Evolutionary conservation across 2,113 vertebrate genomes (phyloP), one percentile per base, ranked within the genome.

Genomic region (Pterocles burchelli): DNA sequence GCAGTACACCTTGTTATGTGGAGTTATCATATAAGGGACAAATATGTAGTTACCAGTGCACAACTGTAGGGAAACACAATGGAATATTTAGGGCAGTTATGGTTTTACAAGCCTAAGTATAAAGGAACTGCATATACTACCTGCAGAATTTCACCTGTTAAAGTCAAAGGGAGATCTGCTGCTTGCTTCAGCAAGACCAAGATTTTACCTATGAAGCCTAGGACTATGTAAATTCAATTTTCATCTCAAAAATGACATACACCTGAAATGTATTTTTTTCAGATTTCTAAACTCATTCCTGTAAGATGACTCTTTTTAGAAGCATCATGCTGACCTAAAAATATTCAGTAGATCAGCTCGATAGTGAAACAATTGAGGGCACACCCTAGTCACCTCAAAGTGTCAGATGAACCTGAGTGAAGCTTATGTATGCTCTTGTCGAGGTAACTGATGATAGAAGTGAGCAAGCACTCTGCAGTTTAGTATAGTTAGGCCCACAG

Each of bases 1-100:
- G 97, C 99, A 99, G 97, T 99, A 99, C 71, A 99, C 99, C 97
- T 99, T 99, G 97, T 98, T 99, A 87, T 99, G 99, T 4, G 99
- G 99, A 4, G 99, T 99, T 93, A 99, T 98, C 99, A 99, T 99
- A 83, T 99, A 99, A 2, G 99, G 99, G 94, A 99, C 98, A 95
- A 99, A 99, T 55, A 98, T 99, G 97, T 99, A 99, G 97, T 99
- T 99, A 83, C 99, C 99, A n/a, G 99, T 99, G 95, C 99, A 99
- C 54, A 99, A 98, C 99, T 99, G 98, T 72, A 59, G 81, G 74
- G 49, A 83, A 79, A 97, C 43, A 97, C 43, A 45, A 62, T 49
- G 36, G 33, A 87, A 76, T 59, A 38, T 45, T 96, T 81, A 84
- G 77, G 61, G 45, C 33, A 71, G 21, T 7, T 28, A 33, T 1